Conservation (phyloP, 2,113 vertebrate species). For the Carassius carassius region DNA sequence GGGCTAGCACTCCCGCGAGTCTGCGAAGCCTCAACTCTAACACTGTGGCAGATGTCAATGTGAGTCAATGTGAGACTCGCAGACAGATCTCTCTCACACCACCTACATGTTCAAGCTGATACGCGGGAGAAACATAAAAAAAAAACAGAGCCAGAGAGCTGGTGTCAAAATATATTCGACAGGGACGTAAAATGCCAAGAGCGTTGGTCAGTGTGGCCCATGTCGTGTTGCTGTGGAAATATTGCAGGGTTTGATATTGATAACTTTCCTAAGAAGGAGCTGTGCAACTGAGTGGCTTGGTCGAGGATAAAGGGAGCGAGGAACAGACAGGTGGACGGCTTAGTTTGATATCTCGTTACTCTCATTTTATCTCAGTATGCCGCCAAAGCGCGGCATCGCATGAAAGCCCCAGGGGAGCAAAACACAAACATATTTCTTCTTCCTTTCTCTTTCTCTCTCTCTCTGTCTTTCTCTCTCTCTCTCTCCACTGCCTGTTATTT, state of each 20-base stretch:
- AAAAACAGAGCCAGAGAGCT: background rate
- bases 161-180: conserved; percentile 13
- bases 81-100: conserved; percentile 63
- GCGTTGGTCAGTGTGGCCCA: conserved; percentile 30
- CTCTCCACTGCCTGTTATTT: conserved; percentile 42
- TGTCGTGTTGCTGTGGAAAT: conserved; percentile 52
- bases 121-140: conserved; percentile 30
- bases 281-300: conserved; percentile 59
- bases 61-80: conserved; percentile 69
- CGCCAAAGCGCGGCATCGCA: conserved; percentile 58
- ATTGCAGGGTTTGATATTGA: conserved; percentile 50
- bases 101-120: conserved; percentile 59
- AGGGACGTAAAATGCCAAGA: conserved; percentile 9
- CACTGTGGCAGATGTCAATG: conserved; percentile 68
- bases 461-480: background rate
- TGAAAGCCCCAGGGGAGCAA: conserved; percentile 66
- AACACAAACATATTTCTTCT: conserved; percentile 62
- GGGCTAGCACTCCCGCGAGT: conserved; percentile 34
- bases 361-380: conserved; percentile 75
- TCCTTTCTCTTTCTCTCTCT: conserved; percentile 44
- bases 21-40: conserved; percentile 46
- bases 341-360: conserved; percentile 71
- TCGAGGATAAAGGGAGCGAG: conserved; percentile 66
- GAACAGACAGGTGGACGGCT: conserved; percentile 71
- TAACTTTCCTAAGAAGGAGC: conserved; percentile 61